Conservation (phyloP, 92 coral and sea anemone species). For the Muricea muricata region DNA sequence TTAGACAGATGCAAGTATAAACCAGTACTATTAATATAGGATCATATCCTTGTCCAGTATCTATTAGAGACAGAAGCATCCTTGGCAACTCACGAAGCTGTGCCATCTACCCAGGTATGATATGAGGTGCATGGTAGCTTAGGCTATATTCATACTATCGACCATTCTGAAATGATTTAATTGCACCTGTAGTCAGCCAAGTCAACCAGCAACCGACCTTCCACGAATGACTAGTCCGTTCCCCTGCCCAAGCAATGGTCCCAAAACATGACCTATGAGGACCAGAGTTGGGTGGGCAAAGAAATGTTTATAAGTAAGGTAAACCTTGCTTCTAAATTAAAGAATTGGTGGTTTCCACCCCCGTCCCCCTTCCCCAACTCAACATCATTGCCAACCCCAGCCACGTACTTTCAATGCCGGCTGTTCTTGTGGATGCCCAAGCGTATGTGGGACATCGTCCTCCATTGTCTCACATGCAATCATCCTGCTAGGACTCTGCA, state of each 20-base stretch:
- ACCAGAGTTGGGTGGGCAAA: conserved; percentile 58
- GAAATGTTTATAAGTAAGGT: conserved; percentile 31
- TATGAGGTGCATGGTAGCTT: no score
- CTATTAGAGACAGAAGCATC: no score
- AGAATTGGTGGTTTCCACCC: conserved; percentile 56
- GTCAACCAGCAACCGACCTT: no score
- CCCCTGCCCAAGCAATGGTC: conserved; percentile 58
- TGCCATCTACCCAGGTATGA: no score
- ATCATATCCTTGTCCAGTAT: no score
- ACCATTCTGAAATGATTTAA: no score
- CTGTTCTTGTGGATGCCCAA: conserved; percentile 67
- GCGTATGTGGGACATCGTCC: conserved; percentile 52
- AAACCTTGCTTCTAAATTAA: background rate
- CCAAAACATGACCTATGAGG: conserved; percentile 44
- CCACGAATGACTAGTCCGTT: conserved; percentile 42
- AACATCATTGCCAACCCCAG: background rate
- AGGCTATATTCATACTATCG: no score
- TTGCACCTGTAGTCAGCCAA: no score
- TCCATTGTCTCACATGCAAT: conserved; percentile 41
- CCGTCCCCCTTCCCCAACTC: conserved; percentile 28
- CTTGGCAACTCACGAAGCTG: no score
- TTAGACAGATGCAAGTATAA: no score
- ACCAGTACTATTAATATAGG: no score
- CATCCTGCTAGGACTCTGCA: conserved; percentile 9
- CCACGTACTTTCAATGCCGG: conserved; percentile 32